Percentiles rank a stretch among this genome's conserved stretches.
Evolutionary conservation across 2,113 vertebrate species (phyloP).

Genomic region (Callospermophilus lateralis): DNA sequence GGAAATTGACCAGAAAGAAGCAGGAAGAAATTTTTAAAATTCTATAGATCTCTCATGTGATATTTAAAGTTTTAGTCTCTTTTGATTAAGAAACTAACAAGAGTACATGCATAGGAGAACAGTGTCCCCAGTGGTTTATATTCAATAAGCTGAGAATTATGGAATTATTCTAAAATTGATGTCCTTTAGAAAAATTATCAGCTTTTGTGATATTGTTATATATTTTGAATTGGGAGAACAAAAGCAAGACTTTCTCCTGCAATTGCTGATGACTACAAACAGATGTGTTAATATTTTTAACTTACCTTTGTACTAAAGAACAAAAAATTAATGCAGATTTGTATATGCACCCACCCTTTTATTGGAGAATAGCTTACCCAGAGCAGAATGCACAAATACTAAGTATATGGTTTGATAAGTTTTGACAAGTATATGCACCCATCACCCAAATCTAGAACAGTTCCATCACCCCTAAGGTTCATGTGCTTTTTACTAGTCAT

Average conservation of each 20-base stretch:
- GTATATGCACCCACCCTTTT: not conserved
- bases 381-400: slow-evolving; percentile 7
- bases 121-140: not conserved
- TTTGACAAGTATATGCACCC: not conserved
- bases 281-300: slow-evolving; percentile 36
- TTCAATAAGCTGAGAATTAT: not conserved
- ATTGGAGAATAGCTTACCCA: not conserved
- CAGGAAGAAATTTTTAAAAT: slow-evolving; percentile 13
- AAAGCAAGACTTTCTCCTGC: not conserved
- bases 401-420: too few species aligned
- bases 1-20: slow-evolving; percentile 37
- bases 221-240: not conserved
- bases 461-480: not conserved
- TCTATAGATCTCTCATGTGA: not conserved
- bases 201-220: slow-evolving; percentile 6
- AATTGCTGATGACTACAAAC: slow-evolving; percentile 33
- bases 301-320: not conserved
- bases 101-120: not conserved
- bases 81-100: slow-evolving; percentile 50
- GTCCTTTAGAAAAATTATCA: slow-evolving; percentile 41
- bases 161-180: slow-evolving; percentile 29
- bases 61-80: slow-evolving; percentile 52
- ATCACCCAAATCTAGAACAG: slow-evolving; percentile 31
- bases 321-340: slow-evolving; percentile 11
- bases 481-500: not conserved